These are phyloP conservation scores for Uria lomvia DNA, from an alignment of 2,113 vertebrate species.

Conservation along the genomic window DNA sequence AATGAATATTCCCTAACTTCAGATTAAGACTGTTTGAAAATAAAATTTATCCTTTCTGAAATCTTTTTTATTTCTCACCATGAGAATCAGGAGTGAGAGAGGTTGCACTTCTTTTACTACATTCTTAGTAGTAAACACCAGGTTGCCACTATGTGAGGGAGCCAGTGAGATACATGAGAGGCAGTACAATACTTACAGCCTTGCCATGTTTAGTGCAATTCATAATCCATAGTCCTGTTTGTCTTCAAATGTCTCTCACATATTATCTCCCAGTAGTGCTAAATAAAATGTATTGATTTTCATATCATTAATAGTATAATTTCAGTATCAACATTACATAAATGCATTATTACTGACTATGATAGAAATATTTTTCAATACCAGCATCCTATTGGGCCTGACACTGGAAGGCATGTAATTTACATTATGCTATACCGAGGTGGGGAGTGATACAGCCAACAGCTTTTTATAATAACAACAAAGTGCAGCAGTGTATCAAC, in stretches of 20 bases:
- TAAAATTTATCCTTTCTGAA: background rate
- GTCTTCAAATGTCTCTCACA: background rate
- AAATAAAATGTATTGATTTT: background rate
- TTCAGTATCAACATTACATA: background rate
- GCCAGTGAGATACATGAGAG: background rate
- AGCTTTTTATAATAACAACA: background rate
- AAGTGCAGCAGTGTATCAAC: background rate
- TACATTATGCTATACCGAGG: background rate
- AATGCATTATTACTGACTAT: background rate
- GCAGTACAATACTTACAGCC: background rate
- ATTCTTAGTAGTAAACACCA: background rate
- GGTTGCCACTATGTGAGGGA: background rate
- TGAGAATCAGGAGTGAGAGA: background rate
- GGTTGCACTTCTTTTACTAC: background rate
- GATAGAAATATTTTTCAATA: background rate
- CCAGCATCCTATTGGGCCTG: background rate
- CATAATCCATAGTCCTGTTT: background rate
- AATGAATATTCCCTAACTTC: background rate
- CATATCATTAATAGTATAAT: background rate
- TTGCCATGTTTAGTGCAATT: background rate
- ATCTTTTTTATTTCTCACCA: background rate
- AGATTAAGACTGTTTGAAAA: background rate
- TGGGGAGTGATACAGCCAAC: background rate
- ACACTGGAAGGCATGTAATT: background rate
- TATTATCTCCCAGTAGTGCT: background rate